Evolutionary conservation across 2,797 vertebrate genomes (phyloP).

Genomic region (Apogon talboti): DNA sequence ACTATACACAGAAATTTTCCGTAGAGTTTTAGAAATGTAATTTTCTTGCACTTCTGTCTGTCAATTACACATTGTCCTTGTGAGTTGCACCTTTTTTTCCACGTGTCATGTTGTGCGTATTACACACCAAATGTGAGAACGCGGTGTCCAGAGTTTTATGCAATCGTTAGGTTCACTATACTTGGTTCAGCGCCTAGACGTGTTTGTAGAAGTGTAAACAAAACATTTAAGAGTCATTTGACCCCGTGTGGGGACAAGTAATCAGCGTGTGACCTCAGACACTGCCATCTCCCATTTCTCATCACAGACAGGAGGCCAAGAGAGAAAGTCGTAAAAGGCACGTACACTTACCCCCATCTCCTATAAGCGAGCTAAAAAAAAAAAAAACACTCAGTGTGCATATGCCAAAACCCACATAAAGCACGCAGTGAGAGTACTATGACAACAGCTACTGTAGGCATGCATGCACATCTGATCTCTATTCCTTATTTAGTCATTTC

Average conservation of each 20-base stretch:
- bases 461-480: not conserved
- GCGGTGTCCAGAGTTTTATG: slow-evolving; percentile 26
- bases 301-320: slow-evolving; percentile 67
- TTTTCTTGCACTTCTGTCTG: not conserved
- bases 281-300: slow-evolving; percentile 76
- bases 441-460: not conserved
- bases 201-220: slow-evolving; percentile 80
- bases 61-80: not conserved
- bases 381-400: not conserved
- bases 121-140: not conserved
- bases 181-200: slow-evolving; percentile 47
- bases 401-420: not conserved
- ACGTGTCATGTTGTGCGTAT: not conserved
- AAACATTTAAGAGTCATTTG: slow-evolving; percentile 80
- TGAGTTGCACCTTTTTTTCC: not conserved
- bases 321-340: slow-evolving; percentile 80
- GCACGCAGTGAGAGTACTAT: not conserved
- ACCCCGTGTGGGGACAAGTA: slow-evolving; percentile 75
- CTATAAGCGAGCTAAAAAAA: not conserved
- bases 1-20: too few species aligned
- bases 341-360: slow-evolving; percentile 20
- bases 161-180: slow-evolving; percentile 5
- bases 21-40: not conserved
- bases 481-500: slow-evolving; percentile 17
- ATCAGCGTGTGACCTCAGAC: slow-evolving; percentile 83